Percentiles rank a stretch among this genome's conserved stretches.
Conservation (phyloP, 2,797 vertebrate species). For the Oreonectes daqikongensis region DNA sequence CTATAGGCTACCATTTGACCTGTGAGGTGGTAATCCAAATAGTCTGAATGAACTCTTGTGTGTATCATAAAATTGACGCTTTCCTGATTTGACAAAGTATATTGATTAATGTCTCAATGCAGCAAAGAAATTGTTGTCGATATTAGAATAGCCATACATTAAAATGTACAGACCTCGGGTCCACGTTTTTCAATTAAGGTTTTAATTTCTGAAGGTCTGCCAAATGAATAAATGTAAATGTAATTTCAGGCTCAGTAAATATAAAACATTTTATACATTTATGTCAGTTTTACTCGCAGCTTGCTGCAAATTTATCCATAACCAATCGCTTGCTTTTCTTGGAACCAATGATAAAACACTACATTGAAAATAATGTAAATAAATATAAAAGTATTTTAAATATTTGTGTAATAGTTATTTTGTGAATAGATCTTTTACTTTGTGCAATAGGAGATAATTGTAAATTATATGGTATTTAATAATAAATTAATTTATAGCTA, state of each 20-base stretch:
- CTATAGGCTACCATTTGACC: slow-evolving; percentile 58
- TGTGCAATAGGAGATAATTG: background rate
- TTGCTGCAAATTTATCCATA: no score
- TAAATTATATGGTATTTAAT: background rate
- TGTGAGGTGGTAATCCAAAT: slow-evolving; percentile 25
- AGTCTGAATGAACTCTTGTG: background rate
- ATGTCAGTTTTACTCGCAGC: no score
- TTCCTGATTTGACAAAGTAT: background rate
- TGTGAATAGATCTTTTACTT: background rate
- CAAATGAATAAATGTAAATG: no score
- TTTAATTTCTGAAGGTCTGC: no score
- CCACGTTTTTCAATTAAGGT: no score
- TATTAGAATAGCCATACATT: background rate
- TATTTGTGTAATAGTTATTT: background rate
- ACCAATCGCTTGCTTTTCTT: no score
- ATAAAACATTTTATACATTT: no score
- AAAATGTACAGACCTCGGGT: no score
- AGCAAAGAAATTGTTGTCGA: background rate
- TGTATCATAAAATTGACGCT: background rate
- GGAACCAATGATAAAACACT: no score
- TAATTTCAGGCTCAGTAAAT: no score
- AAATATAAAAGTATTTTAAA: background rate
- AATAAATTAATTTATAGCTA: background rate
- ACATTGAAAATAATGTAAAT: background rate
- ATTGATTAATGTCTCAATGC: background rate